These are phyloP conservation scores for Syngnathoides biaculeatus DNA, from an alignment of 2,113 vertebrate species.

Conservation along the genomic window DNA sequence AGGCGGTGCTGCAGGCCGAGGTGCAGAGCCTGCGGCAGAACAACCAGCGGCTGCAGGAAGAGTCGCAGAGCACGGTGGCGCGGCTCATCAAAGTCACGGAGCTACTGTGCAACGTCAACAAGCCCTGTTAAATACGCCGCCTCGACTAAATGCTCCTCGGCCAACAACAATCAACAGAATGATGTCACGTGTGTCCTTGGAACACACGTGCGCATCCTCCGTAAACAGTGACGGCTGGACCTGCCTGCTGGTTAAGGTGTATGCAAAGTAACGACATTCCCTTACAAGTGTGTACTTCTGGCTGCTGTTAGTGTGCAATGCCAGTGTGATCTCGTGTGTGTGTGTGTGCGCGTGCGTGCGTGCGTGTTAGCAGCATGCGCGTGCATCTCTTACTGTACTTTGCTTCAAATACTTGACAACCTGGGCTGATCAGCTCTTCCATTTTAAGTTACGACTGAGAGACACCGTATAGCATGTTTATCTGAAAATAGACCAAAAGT, in stretches of 20 bases:
- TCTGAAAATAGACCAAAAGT: slow-evolving; percentile 57
- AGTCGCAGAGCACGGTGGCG: slow-evolving; percentile 81
- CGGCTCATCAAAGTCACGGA: slow-evolving; percentile 85
- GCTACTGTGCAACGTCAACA: slow-evolving; percentile 81
- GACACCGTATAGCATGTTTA: slow-evolving; percentile 62
- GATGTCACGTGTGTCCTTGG: slow-evolving; percentile 22
- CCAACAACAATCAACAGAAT: slow-evolving; percentile 26
- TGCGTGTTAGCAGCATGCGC: slow-evolving; percentile 17
- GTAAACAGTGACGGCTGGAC: slow-evolving; percentile 30
- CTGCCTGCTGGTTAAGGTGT: slow-evolving; percentile 42
- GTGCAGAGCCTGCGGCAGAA: slow-evolving; percentile 84
- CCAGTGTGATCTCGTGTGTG: slow-evolving; percentile 35
- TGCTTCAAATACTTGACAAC: slow-evolving; percentile 68
- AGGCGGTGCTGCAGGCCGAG: slow-evolving; percentile 85
- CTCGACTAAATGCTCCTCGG: slow-evolving; percentile 4
- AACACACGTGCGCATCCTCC: not conserved
- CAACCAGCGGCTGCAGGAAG: slow-evolving; percentile 82
- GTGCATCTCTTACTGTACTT: slow-evolving; percentile 54
- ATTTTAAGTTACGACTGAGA: slow-evolving; percentile 50
- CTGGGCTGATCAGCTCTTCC: slow-evolving; percentile 60
- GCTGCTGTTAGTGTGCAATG: slow-evolving; percentile 29
- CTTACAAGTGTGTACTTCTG: slow-evolving; percentile 42
- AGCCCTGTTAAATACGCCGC: slow-evolving; percentile 71
- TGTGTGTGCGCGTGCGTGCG: slow-evolving; percentile 10
- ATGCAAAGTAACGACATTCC: slow-evolving; percentile 46